A percentile compares a stretch with the other conserved stretches of the same genome.
Evolutionary conservation across 2,113 vertebrate species (phyloP).

Genomic region (Bolborhynchus lineola): DNA sequence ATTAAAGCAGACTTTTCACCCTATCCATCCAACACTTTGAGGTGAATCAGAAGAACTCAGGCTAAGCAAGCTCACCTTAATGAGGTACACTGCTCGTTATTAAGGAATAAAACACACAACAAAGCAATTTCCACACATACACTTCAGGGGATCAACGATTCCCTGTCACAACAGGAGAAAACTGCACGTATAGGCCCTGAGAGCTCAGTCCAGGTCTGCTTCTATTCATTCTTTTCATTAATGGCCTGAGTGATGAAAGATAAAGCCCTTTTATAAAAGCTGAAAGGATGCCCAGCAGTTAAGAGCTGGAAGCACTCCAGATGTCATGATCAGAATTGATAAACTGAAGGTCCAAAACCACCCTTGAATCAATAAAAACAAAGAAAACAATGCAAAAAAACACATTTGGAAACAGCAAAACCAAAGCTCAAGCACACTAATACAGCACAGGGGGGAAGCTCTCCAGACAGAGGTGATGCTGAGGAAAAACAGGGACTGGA

Average conservation of each 20-base stretch:
- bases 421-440: neutral
- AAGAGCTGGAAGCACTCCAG: conserved; percentile 8
- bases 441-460: neutral
- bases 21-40: neutral
- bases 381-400: neutral
- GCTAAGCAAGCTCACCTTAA: neutral
- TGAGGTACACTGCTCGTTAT: neutral
- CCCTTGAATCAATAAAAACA: conserved; percentile 3
- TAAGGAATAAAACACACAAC: neutral
- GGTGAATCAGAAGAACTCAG: neutral
- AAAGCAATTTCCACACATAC: neutral
- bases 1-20: neutral
- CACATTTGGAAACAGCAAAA: neutral
- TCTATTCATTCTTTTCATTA: conserved; percentile 24
- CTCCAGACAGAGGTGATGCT: neutral
- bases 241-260: neutral
- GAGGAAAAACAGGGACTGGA: neutral
- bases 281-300: conserved; percentile 31
- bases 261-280: conserved; percentile 6
- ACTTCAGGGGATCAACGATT: neutral
- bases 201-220: neutral
- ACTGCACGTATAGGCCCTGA: neutral
- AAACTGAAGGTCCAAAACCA: neutral
- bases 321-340: conserved; percentile 23
- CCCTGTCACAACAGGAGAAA: neutral